A percentile compares a stretch with the other conserved stretches of the same genome.
Conservation (phyloP, 2,113 vertebrate species). For the Tylochromis polylepis region DNA sequence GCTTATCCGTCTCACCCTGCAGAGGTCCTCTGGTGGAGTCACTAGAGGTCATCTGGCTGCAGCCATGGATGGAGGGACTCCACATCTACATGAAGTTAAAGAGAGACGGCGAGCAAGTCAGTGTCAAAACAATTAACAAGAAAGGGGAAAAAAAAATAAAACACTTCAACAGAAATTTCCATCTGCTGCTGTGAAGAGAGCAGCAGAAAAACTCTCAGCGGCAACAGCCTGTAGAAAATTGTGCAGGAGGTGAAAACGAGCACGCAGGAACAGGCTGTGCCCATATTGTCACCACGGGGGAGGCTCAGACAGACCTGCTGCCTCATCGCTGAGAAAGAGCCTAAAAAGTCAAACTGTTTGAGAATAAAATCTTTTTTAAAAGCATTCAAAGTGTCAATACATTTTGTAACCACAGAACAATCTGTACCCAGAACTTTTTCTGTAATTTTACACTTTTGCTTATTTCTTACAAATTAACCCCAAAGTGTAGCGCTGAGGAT, state of each 20-base stretch:
- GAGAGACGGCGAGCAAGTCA: background rate
- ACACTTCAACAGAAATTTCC: background rate
- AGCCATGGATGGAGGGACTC: background rate
- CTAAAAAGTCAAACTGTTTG: background rate
- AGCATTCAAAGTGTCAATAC: background rate
- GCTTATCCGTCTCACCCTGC: constrained; percentile 22
- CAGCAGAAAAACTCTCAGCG: background rate
- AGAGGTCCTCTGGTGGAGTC: constrained; percentile 1
- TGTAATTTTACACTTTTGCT: background rate
- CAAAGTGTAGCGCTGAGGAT: background rate
- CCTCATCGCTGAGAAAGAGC: background rate
- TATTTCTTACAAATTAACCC: background rate
- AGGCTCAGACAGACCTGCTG: background rate
- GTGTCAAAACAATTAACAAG: background rate
- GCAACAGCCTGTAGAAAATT: background rate
- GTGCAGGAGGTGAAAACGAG: background rate
- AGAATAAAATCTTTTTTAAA: accelerated
- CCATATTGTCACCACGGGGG: background rate
- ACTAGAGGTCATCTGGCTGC: constrained; percentile 42
- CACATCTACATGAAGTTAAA: background rate
- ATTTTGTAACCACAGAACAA: background rate
- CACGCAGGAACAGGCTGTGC: background rate
- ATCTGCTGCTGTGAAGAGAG: background rate
- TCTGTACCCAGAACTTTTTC: background rate
- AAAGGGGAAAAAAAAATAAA: background rate